phyloP scores from a whole-genome alignment of 2,888 invertebrate species.

The Drosophila antonietae region DNA sequence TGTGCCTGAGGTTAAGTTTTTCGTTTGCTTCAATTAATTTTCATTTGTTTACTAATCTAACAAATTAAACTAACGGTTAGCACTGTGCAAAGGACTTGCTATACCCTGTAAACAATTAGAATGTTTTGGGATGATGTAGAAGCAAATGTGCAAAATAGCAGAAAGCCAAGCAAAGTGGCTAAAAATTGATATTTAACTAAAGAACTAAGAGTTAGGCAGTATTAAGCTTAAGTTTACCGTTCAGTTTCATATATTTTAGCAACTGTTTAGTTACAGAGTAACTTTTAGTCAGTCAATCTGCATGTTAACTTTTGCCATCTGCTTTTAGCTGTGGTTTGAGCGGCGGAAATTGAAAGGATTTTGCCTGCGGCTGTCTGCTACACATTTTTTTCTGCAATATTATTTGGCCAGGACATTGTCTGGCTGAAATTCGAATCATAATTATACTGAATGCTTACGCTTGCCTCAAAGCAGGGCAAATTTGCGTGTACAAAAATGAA shows the following conservation, averaged over 20 bases:
- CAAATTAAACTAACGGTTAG: conserved; percentile 81
- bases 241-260: too few species aligned
- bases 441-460: conserved; percentile 40
- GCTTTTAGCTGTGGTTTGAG: conserved; percentile 17
- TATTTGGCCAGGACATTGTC: conserved; percentile 39
- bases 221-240: too few species aligned
- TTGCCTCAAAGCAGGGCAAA: conserved; percentile 13
- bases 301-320: background rate
- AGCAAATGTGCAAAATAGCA: background rate
- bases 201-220: too few species aligned
- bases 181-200: too few species aligned
- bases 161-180: too few species aligned
- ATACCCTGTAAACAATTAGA: conserved; percentile 1
- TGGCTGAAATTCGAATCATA: conserved; percentile 67
- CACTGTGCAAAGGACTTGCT: conserved; percentile 30
- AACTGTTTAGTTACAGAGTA: background rate
- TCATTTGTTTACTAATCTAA: conserved; percentile 82
- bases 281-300: background rate
- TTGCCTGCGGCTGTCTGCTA: conserved; percentile 25
- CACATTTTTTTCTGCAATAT: background rate
- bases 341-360: conserved; percentile 75
- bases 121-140: background rate
- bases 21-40: conserved; percentile 82
- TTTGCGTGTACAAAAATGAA: background rate
- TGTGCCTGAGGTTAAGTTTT: conserved; percentile 76